These are phyloP conservation scores for Chalcis sispes DNA, from an alignment of 2,888 invertebrate genomes.

Conservation along the genomic window DNA sequence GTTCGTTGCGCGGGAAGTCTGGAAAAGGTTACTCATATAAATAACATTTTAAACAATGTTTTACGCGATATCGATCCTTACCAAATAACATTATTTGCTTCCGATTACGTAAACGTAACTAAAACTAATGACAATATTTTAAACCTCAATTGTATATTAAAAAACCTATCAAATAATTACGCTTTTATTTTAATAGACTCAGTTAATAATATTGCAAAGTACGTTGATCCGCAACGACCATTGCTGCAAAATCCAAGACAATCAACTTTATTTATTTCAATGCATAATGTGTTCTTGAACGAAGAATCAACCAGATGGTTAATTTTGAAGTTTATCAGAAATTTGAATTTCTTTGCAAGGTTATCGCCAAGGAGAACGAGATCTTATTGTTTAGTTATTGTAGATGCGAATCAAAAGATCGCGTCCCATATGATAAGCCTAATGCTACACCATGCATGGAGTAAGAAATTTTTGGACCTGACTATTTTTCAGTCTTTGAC, in stretches of 20 bases:
- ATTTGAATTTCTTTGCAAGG: slow-evolving; percentile 6
- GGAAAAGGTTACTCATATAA: too few relatives aligned
- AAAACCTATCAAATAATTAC: background rate
- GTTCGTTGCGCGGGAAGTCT: too few relatives aligned
- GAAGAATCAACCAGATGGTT: background rate
- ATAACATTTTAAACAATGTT: too few relatives aligned
- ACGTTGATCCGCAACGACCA: background rate
- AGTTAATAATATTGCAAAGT: background rate
- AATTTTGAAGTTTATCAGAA: background rate
- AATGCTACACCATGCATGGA: slow-evolving; percentile 31
- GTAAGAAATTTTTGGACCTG: slow-evolving; percentile 34
- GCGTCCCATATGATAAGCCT: background rate
- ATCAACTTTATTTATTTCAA: slow-evolving; percentile 2
- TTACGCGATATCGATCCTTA: background rate
- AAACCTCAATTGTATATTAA: background rate
- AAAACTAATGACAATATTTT: background rate
- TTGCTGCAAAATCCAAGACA: background rate
- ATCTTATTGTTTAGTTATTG: slow-evolving; percentile 15
- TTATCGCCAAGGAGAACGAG: slow-evolving; percentile 26
- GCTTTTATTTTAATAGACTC: background rate
- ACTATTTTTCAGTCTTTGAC: slow-evolving; percentile 15
- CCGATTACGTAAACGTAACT: background rate
- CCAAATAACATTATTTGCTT: background rate
- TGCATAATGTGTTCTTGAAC: background rate
- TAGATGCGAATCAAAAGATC: background rate